Conservation (phyloP, 2,797 vertebrate genomes). For the Chaetodon trifasciatus region DNA sequence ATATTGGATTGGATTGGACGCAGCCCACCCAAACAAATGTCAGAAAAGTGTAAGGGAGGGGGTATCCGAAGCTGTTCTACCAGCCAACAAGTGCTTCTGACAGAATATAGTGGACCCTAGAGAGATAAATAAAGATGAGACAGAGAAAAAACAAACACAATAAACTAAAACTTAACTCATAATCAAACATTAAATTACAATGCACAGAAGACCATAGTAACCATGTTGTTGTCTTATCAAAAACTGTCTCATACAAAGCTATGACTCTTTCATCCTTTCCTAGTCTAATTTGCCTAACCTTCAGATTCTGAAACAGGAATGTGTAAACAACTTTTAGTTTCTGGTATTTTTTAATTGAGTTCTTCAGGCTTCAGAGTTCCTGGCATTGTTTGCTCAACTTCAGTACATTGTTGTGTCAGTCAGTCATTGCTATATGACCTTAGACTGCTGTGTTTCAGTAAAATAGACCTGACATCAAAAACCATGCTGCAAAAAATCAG, state of each 20-base stretch:
- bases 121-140: no score
- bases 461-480: constrained; percentile 25
- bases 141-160: no score
- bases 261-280: neutral
- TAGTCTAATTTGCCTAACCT: neutral
- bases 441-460: neutral
- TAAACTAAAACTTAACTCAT: neutral
- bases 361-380: neutral
- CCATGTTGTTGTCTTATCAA: neutral
- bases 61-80: neutral
- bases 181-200: neutral
- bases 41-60: neutral
- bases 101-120: neutral
- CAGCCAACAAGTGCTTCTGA: neutral
- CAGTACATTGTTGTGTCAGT: neutral
- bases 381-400: neutral
- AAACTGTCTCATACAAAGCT: neutral
- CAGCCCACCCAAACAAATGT: neutral
- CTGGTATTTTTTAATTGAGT: neutral
- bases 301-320: neutral
- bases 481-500: constrained; percentile 3
- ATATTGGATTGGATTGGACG: neutral
- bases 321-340: neutral
- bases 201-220: neutral
- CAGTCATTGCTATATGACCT: neutral